Base-by-base conservation (phyloP, 2,888 invertebrate species). In the Aromia moschata region DNA sequence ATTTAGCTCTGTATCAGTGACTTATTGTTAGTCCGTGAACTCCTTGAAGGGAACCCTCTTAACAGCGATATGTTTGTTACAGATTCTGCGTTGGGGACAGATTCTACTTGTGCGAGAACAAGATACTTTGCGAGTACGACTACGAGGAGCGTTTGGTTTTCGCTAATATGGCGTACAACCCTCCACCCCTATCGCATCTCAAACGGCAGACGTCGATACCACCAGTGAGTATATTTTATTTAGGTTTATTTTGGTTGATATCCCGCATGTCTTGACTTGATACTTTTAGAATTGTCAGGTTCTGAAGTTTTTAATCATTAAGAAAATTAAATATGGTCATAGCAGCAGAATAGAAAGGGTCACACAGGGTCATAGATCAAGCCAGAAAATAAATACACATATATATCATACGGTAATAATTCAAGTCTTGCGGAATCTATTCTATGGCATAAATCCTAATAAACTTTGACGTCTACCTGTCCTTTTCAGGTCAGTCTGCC, bases 1-100 rank as follows among this genome's bases (percentile, higher is more conserved):
- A 7, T 25, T 25, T 25, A 3, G 25, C 3, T 25, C 25, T 3
- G 3, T 5, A 25, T 25, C 3, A 25, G 7, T 25, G 25, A 25
- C 7, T 25, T 7, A 25, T 3, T 25, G 7, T 3, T 25, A 3
- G 25, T n/a, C n/a, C n/a, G n/a, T n/a, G n/a, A n/a, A n/a, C n/a
- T n/a, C n/a, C n/a, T n/a, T n/a, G n/a, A n/a, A n/a, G n/a, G n/a
- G n/a, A n/a, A n/a, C n/a, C n/a, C n/a, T n/a, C n/a, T n/a, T 25
- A 25, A 25, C 7, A 25, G 7, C 7, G 25, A 5, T 3, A 25
- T 25, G 68, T 62, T 75, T 76, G 72, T 81, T 83, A 9, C 87
- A 98, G 98, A 85, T 98, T 97, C 84, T 98, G 98, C 82, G 96
- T 98, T 38, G 98, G 98, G 25, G 98, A 98, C 81, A 89, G 95